A percentile compares a stretch with the other conserved stretches of the same genome.
phyloP scores from a whole-genome alignment of 1,140 invertebrate species.

The Trichonephila clavipes region DNA sequence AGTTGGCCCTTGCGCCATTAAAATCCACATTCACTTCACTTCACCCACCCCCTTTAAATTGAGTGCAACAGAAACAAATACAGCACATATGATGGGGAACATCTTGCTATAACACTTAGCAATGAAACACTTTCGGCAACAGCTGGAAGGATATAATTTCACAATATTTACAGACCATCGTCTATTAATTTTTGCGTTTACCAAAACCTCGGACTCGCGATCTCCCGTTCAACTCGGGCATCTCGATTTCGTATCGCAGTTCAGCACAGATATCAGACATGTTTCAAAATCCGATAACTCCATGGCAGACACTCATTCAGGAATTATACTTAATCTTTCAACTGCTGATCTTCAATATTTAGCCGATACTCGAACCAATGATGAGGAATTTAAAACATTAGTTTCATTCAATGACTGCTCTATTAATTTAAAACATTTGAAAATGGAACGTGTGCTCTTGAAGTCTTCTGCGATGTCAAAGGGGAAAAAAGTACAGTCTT shows the following conservation, averaged over 20 bases:
- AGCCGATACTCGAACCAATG: too few species aligned
- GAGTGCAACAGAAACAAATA: neutral
- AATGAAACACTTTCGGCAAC: conserved; percentile 17
- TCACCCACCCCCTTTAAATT: too few species aligned
- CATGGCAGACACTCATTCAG: neutral
- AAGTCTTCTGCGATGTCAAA: too few species aligned
- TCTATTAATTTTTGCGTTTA: neutral
- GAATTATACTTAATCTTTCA: neutral
- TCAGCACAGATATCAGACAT: neutral
- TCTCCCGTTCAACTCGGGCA: neutral
- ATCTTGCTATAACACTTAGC: neutral
- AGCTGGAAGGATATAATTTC: conserved; percentile 40
- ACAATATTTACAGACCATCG: conserved; percentile 35
- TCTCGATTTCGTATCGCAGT: neutral
- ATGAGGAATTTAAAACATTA: too few species aligned
- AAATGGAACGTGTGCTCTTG: too few species aligned
- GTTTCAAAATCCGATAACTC: neutral
- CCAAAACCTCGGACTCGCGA: neutral
- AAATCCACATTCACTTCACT: too few species aligned
- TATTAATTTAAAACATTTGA: too few species aligned
- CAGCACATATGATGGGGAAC: conserved; percentile 27
- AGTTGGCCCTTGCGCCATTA: too few species aligned
- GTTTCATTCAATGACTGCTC: too few species aligned
- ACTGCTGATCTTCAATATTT: too few species aligned
- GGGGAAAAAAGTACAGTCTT: too few species aligned